Evolutionary conservation across 30 jellyfish, hydroid and myxozoan species (phyloP).

Genomic region (Hydra vulgaris): DNA sequence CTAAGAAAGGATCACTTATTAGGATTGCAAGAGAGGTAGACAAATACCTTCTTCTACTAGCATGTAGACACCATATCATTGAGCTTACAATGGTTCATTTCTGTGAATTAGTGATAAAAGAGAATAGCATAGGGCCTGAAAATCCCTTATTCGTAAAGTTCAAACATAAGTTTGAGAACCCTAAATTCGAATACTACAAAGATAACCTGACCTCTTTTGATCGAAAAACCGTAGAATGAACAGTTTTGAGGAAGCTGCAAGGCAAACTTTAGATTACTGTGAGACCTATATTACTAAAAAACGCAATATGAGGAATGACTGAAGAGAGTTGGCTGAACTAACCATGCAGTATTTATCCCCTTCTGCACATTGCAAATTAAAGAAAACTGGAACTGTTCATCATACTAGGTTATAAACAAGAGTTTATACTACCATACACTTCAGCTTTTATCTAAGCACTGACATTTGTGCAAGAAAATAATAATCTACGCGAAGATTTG

Average conservation of each 20-base stretch:
- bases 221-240: background rate
- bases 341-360: background rate
- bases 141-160: background rate
- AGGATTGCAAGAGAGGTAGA: no score
- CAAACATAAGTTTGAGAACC: background rate
- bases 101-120: background rate
- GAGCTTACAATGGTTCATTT: no score
- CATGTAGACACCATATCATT: no score
- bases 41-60: no score
- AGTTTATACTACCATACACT: background rate
- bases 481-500: background rate
- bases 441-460: background rate
- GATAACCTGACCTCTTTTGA: background rate
- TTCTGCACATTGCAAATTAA: background rate
- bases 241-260: background rate
- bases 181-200: background rate
- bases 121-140: background rate
- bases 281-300: background rate
- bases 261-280: background rate
- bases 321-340: background rate
- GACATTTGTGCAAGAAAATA: background rate
- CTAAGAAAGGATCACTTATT: no score
- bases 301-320: background rate
- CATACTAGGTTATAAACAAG: background rate
- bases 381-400: background rate